Evolutionary conservation across 1,140 invertebrate species (phyloP).

Genomic region (Gryon sp.): DNA sequence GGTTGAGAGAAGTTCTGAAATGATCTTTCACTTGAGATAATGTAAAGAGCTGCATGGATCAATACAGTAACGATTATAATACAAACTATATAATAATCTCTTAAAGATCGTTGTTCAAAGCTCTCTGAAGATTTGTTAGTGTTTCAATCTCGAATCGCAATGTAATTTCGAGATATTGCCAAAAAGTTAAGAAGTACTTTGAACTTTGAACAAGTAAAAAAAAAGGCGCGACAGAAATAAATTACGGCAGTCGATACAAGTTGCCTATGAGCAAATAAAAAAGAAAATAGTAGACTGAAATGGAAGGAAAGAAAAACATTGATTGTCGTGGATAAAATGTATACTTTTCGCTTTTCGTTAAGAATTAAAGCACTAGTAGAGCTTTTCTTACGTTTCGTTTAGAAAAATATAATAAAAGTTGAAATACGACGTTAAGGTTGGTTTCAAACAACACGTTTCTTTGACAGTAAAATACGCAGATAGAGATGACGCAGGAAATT

Average conservation of each 20-base stretch:
- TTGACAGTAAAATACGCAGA: neutral
- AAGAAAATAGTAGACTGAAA: too few relatives aligned
- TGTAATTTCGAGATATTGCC: neutral
- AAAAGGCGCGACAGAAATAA: neutral
- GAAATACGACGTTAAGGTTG: neutral
- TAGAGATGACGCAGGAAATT: neutral
- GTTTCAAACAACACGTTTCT: neutral
- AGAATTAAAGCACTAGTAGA: neutral
- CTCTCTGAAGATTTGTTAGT: neutral
- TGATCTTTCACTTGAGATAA: slow-evolving; percentile 17
- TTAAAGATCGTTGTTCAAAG: neutral
- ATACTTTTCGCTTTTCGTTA: neutral
- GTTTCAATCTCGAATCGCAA: slow-evolving; percentile 3
- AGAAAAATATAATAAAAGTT: neutral
- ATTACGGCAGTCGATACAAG: neutral
- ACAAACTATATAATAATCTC: neutral
- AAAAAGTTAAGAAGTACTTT: neutral
- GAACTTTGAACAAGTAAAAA: neutral
- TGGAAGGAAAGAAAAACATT: neutral
- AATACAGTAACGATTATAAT: slow-evolving; percentile 18
- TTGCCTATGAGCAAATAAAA: neutral
- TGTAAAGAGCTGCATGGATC: slow-evolving; percentile 3
- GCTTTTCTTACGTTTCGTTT: neutral
- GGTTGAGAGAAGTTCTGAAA: slow-evolving; percentile 1
- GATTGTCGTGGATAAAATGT: neutral